These are phyloP conservation scores for Acropternis orthonyx DNA, from an alignment of 2,797 vertebrate species.

Conservation along the genomic window DNA sequence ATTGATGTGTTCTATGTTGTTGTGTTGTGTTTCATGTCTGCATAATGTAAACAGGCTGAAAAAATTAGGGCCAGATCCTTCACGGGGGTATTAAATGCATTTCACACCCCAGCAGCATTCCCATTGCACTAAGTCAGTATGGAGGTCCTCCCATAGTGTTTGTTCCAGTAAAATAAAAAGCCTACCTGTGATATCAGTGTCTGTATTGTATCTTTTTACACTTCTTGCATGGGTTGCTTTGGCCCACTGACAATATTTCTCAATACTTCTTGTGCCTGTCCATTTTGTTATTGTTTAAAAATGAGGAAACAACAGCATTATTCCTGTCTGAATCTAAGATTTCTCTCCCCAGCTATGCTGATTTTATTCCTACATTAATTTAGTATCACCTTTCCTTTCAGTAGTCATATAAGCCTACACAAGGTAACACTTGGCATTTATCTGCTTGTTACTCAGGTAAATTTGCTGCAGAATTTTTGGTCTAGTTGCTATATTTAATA, in stretches of 20 bases:
- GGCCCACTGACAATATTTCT: neutral
- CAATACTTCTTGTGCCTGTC: neutral
- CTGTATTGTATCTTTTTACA: neutral
- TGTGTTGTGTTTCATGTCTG: neutral
- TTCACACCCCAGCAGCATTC: neutral
- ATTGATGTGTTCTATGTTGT: neutral
- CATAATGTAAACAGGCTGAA: neutral
- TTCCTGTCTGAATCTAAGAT: accelerated
- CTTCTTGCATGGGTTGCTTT: neutral
- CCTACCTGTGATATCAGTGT: no score
- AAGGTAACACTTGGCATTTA: neutral
- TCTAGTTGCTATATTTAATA: neutral
- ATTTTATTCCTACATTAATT: neutral
- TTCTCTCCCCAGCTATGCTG: neutral
- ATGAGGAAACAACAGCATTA: neutral
- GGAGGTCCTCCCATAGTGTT: neutral
- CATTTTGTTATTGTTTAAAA: neutral
- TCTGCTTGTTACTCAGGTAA: neutral
- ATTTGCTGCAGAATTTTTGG: neutral
- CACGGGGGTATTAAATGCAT: accelerated
- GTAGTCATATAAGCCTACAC: neutral
- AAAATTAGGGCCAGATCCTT: neutral
- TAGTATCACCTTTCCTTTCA: neutral
- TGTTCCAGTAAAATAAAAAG: neutral
- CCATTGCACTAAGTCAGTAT: neutral